phyloP scores from a whole-genome alignment of 37 sponge, comb jelly and placozoan species.

The Geodia barretti region DNA sequence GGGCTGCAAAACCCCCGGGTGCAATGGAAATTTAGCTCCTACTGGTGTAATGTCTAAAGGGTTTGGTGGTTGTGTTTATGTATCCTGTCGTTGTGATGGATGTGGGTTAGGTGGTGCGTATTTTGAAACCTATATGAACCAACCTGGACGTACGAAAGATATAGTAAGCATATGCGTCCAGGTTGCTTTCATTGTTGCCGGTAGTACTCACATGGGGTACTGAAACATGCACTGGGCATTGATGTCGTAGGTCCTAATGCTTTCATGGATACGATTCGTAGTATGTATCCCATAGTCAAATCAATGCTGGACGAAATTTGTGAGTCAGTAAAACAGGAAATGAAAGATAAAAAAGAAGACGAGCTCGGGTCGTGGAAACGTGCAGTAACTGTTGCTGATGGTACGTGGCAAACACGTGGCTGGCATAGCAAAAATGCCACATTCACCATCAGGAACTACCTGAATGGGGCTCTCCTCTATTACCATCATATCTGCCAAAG shows the following conservation, averaged over 20 bases:
- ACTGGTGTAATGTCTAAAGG: neutral
- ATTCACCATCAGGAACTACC: conserved; percentile 5
- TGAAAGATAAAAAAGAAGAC: neutral
- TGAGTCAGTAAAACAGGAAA: conserved; percentile 21
- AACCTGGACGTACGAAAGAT: neutral
- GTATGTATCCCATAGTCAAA: conserved; percentile 13
- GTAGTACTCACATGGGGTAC: conserved; percentile 1
- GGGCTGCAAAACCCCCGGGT: conserved; percentile 18
- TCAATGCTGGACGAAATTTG: conserved; percentile 32
- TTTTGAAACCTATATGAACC: no score
- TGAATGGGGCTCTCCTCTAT: conserved; percentile 14
- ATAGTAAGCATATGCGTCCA: neutral
- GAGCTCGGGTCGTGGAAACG: conserved; percentile 32
- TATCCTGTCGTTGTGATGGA: conserved; percentile 26
- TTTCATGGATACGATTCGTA: neutral
- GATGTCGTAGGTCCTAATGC: neutral
- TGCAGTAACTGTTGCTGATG: conserved; percentile 49
- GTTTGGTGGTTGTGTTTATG: conserved; percentile 12
- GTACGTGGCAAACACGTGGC: conserved; percentile 26
- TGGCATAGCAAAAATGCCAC: conserved; percentile 18
- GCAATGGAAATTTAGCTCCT: conserved; percentile 17
- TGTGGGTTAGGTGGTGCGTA: neutral
- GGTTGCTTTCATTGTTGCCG: conserved; percentile 37
- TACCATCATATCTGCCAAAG: conserved; percentile 33
- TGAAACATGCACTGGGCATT: conserved; percentile 20